phyloP scores from a whole-genome alignment of 2,113 vertebrate genomes.

The Capreolus pygargus region DNA sequence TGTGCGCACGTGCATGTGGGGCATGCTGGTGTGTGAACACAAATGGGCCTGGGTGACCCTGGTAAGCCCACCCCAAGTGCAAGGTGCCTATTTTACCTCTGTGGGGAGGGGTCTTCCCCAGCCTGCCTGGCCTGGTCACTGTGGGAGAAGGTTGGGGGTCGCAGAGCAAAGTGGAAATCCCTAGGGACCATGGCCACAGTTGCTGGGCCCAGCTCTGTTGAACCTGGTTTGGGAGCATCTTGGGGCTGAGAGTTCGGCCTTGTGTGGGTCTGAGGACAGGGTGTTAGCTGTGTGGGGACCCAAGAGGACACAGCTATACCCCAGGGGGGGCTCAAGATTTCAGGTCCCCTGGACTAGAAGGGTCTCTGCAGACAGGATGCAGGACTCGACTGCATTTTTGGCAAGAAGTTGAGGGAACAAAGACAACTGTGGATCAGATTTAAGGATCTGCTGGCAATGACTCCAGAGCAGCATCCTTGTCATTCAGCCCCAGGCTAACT shows the following conservation, averaged over 20 bases:
- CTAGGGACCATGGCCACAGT: not conserved
- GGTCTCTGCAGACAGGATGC: not conserved
- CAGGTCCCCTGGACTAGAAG: not conserved
- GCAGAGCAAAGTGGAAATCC: not conserved
- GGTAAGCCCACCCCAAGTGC: not conserved
- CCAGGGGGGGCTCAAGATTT: not conserved
- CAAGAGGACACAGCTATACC: not conserved
- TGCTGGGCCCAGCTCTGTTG: not conserved
- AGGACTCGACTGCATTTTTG: not conserved
- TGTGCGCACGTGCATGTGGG: rapidly evolving
- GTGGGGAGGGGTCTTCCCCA: not conserved
- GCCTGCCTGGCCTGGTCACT: not conserved
- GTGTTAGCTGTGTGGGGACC: not conserved
- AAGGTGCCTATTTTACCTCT: too few relatives aligned
- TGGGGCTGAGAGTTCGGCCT: not conserved
- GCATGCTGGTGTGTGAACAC: too few relatives aligned
- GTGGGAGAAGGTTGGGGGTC: not conserved
- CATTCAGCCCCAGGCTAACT: not conserved
- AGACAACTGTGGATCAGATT: not conserved
- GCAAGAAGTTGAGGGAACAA: not conserved
- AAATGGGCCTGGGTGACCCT: not conserved
- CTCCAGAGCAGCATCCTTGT: not conserved
- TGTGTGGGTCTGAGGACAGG: not conserved
- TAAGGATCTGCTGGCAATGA: not conserved
- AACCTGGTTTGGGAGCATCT: not conserved